A percentile compares a stretch with the other conserved stretches of the same genome.
phyloP scores from a whole-genome alignment of 1,140 invertebrate genomes.

The Akabosia matsudoensis region DNA sequence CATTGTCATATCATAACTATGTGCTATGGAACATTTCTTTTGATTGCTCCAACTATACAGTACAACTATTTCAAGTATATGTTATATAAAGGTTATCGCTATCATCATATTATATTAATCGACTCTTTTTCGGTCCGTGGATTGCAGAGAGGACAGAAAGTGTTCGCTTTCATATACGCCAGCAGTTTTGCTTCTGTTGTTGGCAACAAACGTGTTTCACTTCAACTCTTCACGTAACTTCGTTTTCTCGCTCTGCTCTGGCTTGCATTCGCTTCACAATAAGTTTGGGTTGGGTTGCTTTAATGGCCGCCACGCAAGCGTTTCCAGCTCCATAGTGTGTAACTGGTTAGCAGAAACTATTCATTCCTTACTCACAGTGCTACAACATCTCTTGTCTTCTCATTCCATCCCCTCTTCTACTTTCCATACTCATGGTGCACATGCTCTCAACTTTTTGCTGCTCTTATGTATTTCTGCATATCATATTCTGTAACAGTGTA shows the following conservation, averaged over 20 bases:
- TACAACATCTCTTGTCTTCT: neutral
- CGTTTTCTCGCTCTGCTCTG: neutral
- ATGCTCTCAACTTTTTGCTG: neutral
- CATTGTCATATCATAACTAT: too few species aligned
- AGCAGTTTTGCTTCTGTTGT: neutral
- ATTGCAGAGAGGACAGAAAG: constrained; percentile 29
- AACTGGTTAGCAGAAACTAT: neutral
- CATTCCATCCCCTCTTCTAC: neutral
- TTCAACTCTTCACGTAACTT: neutral
- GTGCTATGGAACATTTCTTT: too few species aligned
- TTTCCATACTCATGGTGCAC: neutral
- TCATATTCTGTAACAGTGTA: too few species aligned
- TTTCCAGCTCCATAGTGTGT: neutral
- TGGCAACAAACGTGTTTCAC: neutral
- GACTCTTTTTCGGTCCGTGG: constrained; percentile 27
- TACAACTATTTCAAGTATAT: too few species aligned
- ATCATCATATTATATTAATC: too few species aligned
- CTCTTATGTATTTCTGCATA: neutral
- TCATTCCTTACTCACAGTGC: neutral
- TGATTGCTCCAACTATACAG: too few species aligned
- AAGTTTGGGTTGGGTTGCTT: constrained; percentile 26
- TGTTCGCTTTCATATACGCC: neutral
- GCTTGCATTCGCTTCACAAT: neutral
- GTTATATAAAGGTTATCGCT: neutral
- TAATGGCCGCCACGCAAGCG: constrained; percentile 47